Evolutionary conservation across 2,888 invertebrate genomes (phyloP), one percentile per base, ranked within the genome.

Genomic region (Drosophila anceps): DNA sequence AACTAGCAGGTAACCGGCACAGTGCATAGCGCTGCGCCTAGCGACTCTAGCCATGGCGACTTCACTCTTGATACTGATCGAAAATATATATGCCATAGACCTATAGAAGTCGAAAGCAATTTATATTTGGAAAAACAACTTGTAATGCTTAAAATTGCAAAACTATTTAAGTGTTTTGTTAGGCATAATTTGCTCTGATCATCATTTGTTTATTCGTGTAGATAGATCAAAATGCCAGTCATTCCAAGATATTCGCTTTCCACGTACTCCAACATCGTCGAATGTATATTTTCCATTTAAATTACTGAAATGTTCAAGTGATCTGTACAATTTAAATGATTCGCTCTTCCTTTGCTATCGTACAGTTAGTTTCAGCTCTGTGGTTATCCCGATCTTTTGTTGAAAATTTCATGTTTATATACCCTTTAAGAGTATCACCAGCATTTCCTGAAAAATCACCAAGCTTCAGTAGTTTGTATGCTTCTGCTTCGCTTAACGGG

Each of bases 361-460:
- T n/a, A 31, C 48, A 48, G 12, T n/a, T 10, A 5, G 0, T 2
- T 1, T 1, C 0, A 62, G 94, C 94, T 1, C 93, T 93, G 84
- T 96, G 96, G 72, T 95, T 95, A 88, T 96, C 96, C 41, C 93
- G 90, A 85, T 95, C 96, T 48, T 92, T 92, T 0, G 96, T 95
- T 1, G 95, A 95, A 83, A 96, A 96, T 88, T 95, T 95, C 82
- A 94, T 94, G 0, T 95, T 95, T 0, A 95, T 95, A 76, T 96
- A 95, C 81, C 95, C 94, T 0, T 93, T 93, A 55, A 96, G 88
- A 0, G 95, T 95, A 91, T 96, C 95, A 0, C 95, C 95, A 79
- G 95, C 95, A 62, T 93, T 94, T 12, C 96, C 96, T 29, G 93
- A 93, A 77, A 94, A 96, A 2, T 93, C 93, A 3, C 95, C 95